Base-by-base conservation (phyloP, 2,888 invertebrate species). In the Nemoura dubitans region DNA sequence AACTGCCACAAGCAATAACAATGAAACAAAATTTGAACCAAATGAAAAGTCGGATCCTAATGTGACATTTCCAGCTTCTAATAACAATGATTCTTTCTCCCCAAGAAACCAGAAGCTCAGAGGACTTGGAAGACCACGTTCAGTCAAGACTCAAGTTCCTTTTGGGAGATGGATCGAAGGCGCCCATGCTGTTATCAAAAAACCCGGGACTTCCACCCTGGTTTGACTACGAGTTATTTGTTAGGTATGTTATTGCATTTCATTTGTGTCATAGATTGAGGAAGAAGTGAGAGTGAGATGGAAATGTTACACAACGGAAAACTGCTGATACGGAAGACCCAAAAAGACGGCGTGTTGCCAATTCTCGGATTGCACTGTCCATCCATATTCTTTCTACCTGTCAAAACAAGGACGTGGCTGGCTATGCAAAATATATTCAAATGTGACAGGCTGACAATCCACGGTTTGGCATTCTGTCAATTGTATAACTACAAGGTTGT, bases 151-250 rank as follows among this genome's bases (percentile, higher is more conserved):
- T 93, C 84, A 90, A 92, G 26, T 89, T 90, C 3, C 89, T 94
- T 28, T 89, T 94, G 85, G 90, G 91, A 87, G 92, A 93, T 89
- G 92, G 93, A 0, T 89, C 89, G 25, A 91, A 91, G 78, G 90
- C 90, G 80, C 92, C 93, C 0, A 93, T 93, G 16, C 93, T 93
- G 89, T 90, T 90, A 2, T 91, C 90, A 0, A 91, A 91, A 78
- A 90, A 91, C 0, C 92, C 93, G 26, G 91, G 93, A 81, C 89
- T 89, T 28, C 89, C 89, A 27, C 88, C 89, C 0, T 89, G 89
- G 89, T 89, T 89, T 59, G 89, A 89, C 86, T 87, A 87, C 86
- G 87, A 88, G n/a, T 87, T 88, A 78, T 89, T 88, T 83, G 82
- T 83, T 27, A 87, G 87, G 89, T 88, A 21, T 78, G 84, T 5